Base-by-base conservation (phyloP, 2,797 vertebrate genomes). In the Crossoptilon crossoptilon region DNA sequence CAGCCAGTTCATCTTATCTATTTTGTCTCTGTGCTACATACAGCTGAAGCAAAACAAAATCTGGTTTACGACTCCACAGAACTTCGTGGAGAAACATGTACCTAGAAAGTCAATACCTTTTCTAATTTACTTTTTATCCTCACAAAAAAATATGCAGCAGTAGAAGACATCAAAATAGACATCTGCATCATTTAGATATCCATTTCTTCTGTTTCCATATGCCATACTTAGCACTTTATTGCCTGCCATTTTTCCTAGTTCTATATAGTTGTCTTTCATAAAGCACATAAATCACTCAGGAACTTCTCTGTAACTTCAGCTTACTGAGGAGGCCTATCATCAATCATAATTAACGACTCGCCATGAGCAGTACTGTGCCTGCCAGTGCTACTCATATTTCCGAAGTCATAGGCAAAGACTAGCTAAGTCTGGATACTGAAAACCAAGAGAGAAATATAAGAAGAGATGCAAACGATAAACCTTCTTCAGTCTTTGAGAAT, bases 321-420 rank as follows among this genome's bases (percentile, higher is more conserved):
- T 75, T 87, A 29, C 44, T 88, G 82, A 69, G 26, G 48, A 91
- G 35, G 66, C 6, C 26, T 67, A 35, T 67, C 79, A 83, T 89
- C 82, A 87, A 46, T 96, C 71, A 88, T 43, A 72, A 93, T 88
- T 95, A 88, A 91, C 55, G 37, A 91, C 35, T 80, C 31, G 35
- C 69, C 82, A 55, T 22, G 26, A 80, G 33, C 14, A 44, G 15
- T 44, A 63, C 23, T 69, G 55, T 44, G 44, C 31, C 78, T 82
- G 23, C 31, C 90, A 62, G 74, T 64, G 92, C 67, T 60, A 49
- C 31, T 71, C 62, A 29, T 18, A 27, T 87, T 69, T 72, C 39
- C 24, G 27, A 70, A 77, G 27, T n/a, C 53, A 63, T 24, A n/a
- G 35, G 14, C 70, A 59, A 17, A 48, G 70, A 9, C 37, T 80